phyloP scores from a whole-genome alignment of 1,140 invertebrate genomes.

The Penaeus chinensis region DNA sequence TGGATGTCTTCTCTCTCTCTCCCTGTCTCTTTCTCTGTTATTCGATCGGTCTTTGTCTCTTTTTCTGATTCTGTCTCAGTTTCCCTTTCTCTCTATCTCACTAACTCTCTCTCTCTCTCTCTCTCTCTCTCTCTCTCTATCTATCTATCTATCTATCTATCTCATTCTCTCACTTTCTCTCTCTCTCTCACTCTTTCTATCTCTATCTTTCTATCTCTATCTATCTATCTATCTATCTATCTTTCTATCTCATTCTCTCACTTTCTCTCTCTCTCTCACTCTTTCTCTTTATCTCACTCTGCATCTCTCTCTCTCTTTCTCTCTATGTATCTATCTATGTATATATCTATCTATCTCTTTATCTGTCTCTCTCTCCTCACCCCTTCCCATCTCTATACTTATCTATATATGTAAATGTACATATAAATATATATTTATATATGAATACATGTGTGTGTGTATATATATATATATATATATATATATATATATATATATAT shows the following conservation, averaged over 20 bases:
- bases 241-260: too few species aligned
- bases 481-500: not conserved
- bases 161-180: not conserved
- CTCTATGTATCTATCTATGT: too few species aligned
- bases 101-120: constrained; percentile 7
- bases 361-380: too few species aligned
- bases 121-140: constrained; percentile 8
- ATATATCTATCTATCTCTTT: too few species aligned
- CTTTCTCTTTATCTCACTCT: too few species aligned
- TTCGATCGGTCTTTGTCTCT: not conserved
- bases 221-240: too few species aligned
- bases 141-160: not conserved
- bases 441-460: not conserved
- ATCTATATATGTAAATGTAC: not conserved
- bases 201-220: not conserved
- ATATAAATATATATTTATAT: not conserved
- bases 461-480: not conserved
- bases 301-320: too few species aligned
- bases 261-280: too few species aligned
- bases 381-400: not conserved
- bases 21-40: not conserved
- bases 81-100: not conserved
- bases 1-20: not conserved
- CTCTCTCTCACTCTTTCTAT: not conserved
- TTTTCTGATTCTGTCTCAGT: not conserved